These are phyloP conservation scores for Zootoca vivipara DNA, from an alignment of 2,113 vertebrate genomes.

Conservation along the genomic window DNA sequence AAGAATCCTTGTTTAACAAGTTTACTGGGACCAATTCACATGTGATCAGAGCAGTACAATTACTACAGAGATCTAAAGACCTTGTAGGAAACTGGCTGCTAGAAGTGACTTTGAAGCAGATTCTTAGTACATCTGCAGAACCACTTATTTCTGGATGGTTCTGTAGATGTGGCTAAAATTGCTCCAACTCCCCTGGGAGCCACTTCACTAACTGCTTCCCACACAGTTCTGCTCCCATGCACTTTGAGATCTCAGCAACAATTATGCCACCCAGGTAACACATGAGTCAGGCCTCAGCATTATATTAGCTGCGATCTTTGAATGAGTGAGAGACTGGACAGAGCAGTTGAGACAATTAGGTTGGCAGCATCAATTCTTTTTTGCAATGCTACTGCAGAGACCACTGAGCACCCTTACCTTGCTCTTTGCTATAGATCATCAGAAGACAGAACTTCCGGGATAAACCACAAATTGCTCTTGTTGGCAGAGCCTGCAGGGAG, in stretches of 20 bases:
- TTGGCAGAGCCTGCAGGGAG: slow-evolving; percentile 92
- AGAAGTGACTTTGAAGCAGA: not conserved
- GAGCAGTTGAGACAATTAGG: not conserved
- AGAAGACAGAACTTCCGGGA: slow-evolving; percentile 96
- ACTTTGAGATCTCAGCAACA: not conserved
- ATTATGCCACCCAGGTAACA: not conserved
- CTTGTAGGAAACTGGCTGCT: not conserved
- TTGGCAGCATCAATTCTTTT: slow-evolving; percentile 9
- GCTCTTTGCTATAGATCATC: slow-evolving; percentile 99
- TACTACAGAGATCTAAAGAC: not conserved
- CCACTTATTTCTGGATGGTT: not conserved
- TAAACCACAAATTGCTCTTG: slow-evolving; percentile 93
- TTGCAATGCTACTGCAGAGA: not conserved
- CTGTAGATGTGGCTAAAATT: not conserved
- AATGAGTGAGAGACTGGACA: slow-evolving; percentile 4
- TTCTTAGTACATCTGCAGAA: not conserved
- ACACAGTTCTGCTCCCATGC: not conserved
- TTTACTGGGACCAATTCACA: not conserved
- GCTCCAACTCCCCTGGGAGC: not conserved
- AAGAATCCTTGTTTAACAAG: not conserved
- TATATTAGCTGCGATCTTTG: not conserved
- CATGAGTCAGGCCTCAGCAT: not conserved
- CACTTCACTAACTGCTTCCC: not conserved
- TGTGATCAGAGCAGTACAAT: not conserved
- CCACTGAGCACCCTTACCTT: slow-evolving; percentile 79